Base-by-base conservation (phyloP, 2,888 invertebrate species). In the Orchesella flavescens region DNA sequence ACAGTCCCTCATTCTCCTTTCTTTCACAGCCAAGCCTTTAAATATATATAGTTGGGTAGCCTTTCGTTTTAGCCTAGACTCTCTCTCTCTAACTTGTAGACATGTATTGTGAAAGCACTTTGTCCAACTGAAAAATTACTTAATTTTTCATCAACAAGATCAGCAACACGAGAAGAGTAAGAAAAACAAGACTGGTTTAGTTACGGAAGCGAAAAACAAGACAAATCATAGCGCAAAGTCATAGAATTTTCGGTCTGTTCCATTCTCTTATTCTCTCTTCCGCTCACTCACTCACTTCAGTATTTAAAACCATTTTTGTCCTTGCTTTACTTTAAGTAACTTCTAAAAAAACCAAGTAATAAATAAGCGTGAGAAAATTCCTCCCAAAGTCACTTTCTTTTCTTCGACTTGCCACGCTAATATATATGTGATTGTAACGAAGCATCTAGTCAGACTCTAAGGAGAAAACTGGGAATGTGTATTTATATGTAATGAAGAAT, bases 71-170 rank as follows among this genome's bases (percentile, higher is more conserved):
- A n/a, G n/a, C n/a, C n/a, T n/a, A n/a, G n/a, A n/a, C n/a, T n/a
- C n/a, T n/a, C n/a, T n/a, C n/a, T 12, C 21, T 69, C 24, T 17
- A 61, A 49, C 46, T 23, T 23, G 49, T 15, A 71, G 17, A 9
- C 17, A 17, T 12, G 23, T 12, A 13, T n/a, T 15, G 71, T 12
- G 66, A 73, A 43, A 80, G 57, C 46, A 57, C 65, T 78, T 63
- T 73, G 59, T 69, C 68, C 73, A 66, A 80, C 73, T 80, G 73
- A 80, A 80, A 80, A 80, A 80, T 80, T 80, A 73, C 65, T 55
- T 73, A 80, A 80, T 73, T 80, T 73, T 80, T 80, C 66, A 80
- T 19, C 61, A 65, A 68, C 76, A 59, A 65, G 71, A 53, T 53
- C 43, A 55, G 34, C 12, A 46, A 65, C 57, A 76, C 24, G 34